A percentile compares a stretch with the other conserved stretches of the same genome.
Evolutionary conservation across 2,888 invertebrate species (phyloP).

Genomic region (Colostygia pectinataria): DNA sequence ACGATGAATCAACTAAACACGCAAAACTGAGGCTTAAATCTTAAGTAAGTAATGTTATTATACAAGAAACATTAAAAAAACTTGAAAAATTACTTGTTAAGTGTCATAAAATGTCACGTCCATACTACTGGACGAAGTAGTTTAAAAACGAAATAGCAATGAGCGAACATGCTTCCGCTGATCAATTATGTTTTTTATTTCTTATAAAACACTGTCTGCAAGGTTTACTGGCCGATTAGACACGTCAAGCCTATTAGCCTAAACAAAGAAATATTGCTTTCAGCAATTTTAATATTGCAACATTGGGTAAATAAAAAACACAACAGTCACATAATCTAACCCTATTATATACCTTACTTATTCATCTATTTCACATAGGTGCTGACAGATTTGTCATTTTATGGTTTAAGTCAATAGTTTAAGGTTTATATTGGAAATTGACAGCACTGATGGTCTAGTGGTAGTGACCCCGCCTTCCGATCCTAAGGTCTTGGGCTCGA

Average conservation of each 20-base stretch:
- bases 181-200: constrained; percentile 71
- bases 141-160: constrained; percentile 52
- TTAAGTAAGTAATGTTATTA: no score
- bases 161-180: constrained; percentile 68
- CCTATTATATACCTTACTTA: no score
- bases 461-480: no score
- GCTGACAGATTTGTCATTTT: no score
- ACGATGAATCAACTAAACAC: constrained; percentile 1
- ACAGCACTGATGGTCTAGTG: no score
- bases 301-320: not conserved
- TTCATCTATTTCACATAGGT: no score
- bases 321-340: not conserved
- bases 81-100: not conserved
- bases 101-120: constrained; percentile 37
- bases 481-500: no score
- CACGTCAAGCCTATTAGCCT: constrained; percentile 48
- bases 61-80: no score
- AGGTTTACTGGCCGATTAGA: constrained; percentile 70
- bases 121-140: constrained; percentile 38
- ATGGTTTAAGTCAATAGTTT: no score
- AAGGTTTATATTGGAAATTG: no score
- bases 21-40: no score
- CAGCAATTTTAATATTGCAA: constrained; percentile 32
- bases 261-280: constrained; percentile 49
- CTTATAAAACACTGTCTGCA: constrained; percentile 53